Evolutionary conservation across 2,113 vertebrate species (phyloP).

Genomic region (Isichthys henryi): DNA sequence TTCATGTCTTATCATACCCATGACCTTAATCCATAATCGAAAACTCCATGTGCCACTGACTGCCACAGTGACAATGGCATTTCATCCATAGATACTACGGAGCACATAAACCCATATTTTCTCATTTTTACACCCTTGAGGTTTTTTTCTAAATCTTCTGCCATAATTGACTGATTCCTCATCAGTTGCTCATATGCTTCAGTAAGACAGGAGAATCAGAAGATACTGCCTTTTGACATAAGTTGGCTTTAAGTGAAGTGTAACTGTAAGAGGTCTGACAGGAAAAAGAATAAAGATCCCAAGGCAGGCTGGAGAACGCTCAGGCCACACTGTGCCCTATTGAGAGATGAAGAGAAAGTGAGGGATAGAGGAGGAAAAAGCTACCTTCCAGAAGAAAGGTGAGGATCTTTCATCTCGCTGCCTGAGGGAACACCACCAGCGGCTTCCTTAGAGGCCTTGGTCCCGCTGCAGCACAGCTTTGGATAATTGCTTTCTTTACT

Average conservation of each 20-base stretch:
- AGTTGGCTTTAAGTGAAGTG: not conserved
- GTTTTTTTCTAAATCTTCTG: not conserved
- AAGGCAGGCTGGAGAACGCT: not conserved
- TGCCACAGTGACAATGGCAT: not conserved
- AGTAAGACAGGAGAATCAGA: not conserved
- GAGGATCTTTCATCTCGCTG: not conserved
- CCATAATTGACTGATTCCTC: not conserved
- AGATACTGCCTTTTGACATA: not conserved
- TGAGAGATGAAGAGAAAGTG: not conserved
- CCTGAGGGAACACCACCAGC: constrained; percentile 8
- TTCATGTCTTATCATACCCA: not conserved
- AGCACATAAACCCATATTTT: not conserved
- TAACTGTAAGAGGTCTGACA: not conserved
- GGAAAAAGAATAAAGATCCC: not conserved
- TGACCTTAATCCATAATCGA: not conserved
- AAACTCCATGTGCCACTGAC: not conserved
- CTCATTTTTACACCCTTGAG: not conserved
- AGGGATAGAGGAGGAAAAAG: not conserved
- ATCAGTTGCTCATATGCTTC: not conserved
- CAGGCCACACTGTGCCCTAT: not conserved
- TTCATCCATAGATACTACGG: not conserved
- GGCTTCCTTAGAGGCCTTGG: constrained; percentile 15
- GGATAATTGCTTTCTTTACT: constrained; percentile 34
- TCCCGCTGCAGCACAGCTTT: constrained; percentile 9
- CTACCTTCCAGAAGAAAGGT: not conserved